Evolutionary conservation across 2,888 invertebrate species (phyloP).

Genomic region (Megalurothrips usitatus): DNA sequence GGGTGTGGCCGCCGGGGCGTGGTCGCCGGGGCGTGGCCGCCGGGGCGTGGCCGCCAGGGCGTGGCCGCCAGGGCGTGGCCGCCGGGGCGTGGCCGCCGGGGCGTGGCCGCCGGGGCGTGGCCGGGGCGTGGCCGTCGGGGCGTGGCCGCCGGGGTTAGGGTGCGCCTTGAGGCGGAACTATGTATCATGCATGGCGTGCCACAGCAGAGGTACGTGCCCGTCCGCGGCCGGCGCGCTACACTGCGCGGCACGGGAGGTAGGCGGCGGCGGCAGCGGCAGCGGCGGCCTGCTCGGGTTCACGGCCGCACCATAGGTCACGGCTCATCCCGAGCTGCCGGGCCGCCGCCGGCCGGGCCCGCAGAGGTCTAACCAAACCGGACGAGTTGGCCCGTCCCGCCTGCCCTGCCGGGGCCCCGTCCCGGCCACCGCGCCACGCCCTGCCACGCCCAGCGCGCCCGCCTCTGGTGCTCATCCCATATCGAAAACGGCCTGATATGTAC

Average conservation of each 20-base stretch:
- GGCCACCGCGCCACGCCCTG: not conserved
- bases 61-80: slow-evolving; percentile 3
- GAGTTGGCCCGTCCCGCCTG: not conserved
- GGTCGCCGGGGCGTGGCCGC: not conserved
- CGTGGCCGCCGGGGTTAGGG: not conserved
- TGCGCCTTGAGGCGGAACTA: slow-evolving; percentile 19
- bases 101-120: not conserved
- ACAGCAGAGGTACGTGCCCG: not conserved
- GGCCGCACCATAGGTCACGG: slow-evolving; percentile 21
- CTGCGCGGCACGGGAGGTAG: not conserved
- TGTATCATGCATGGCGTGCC: slow-evolving; percentile 11
- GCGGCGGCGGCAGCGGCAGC: too few relatives aligned
- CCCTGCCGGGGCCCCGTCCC: not conserved
- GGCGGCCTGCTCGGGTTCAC: slow-evolving; percentile 2
- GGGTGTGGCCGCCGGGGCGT: slow-evolving; percentile 17
- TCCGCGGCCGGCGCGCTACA: not conserved
- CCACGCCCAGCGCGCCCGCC: not conserved
- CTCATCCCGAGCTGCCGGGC: not conserved
- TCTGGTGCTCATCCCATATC: not conserved
- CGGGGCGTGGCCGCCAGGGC: slow-evolving; percentile 5
- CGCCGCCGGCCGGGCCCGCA: too few relatives aligned
- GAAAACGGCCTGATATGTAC: not conserved
- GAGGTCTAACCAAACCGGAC: slow-evolving; percentile 3
- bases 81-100: not conserved
- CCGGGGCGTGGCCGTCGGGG: not conserved